Conservation (phyloP, 2,888 invertebrate genomes). For the Endotricha flammealis region DNA sequence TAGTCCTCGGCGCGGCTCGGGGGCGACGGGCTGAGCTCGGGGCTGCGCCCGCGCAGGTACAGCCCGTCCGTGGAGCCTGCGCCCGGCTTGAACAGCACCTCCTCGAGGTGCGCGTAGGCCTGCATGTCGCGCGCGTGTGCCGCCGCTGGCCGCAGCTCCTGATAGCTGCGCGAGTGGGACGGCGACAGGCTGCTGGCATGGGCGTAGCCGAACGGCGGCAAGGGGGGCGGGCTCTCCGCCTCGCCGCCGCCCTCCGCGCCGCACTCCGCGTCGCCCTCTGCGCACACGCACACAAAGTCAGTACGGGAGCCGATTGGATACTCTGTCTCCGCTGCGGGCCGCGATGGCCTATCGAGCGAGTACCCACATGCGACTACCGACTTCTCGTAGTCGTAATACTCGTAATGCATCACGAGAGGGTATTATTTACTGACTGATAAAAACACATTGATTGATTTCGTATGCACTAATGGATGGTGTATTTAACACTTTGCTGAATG, state of each 20-base stretch:
- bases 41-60: constrained; percentile 54
- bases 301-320: too few relatives aligned
- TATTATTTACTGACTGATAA: too few relatives aligned
- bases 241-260: constrained; percentile 37
- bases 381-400: too few relatives aligned
- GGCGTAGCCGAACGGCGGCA: constrained; percentile 57
- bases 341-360: too few relatives aligned
- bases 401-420: too few relatives aligned
- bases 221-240: constrained; percentile 61
- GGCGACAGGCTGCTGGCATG: constrained; percentile 51
- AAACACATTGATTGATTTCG: too few relatives aligned
- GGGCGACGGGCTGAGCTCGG: constrained; percentile 49
- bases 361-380: too few relatives aligned
- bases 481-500: too few relatives aligned
- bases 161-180: constrained; percentile 68
- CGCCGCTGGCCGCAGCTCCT: constrained; percentile 64
- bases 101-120: constrained; percentile 62
- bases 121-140: constrained; percentile 68
- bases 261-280: constrained; percentile 60
- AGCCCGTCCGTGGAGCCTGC: constrained; percentile 49
- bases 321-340: too few relatives aligned
- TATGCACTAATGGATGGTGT: too few relatives aligned
- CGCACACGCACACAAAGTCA: constrained; percentile 39
- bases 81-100: constrained; percentile 46
- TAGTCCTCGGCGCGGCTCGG: constrained; percentile 59